phyloP scores from a whole-genome alignment of 1,140 invertebrate genomes.

The Microplitis demolitor region DNA sequence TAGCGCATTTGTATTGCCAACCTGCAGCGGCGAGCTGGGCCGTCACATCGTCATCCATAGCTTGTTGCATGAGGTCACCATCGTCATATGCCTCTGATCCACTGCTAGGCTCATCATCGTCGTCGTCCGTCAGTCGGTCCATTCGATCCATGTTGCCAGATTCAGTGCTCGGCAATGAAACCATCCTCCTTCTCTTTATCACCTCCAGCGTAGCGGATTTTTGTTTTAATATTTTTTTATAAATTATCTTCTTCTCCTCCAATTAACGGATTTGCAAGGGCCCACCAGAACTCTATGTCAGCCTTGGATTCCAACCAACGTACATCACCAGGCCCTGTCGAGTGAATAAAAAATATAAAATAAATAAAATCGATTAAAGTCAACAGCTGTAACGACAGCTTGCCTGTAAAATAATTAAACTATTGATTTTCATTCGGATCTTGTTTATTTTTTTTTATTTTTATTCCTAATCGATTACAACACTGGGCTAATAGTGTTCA shows the following conservation, averaged over 20 bases:
- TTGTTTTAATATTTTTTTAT: conserved; percentile 1
- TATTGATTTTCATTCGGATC: conserved; percentile 10
- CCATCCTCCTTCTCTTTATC: conserved; percentile 39
- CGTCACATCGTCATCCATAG: conserved; percentile 91
- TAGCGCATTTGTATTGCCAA: conserved; percentile 65
- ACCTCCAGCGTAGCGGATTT: conserved; percentile 23
- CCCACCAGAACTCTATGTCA: conserved; percentile 22
- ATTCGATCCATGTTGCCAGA: conserved; percentile 59
- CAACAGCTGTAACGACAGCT: no score
- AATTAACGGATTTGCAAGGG: conserved; percentile 26
- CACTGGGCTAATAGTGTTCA: background rate
- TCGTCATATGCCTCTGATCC: conserved; percentile 76
- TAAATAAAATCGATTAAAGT: background rate
- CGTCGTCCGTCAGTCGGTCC: conserved; percentile 74
- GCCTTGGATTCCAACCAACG: background rate
- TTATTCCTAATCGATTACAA: background rate
- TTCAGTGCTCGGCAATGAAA: conserved; percentile 49
- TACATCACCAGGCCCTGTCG: conserved; percentile 45
- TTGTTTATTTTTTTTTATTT: background rate
- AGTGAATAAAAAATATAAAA: conserved; percentile 10
- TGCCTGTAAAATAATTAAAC: background rate
- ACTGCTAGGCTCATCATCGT: conserved; percentile 78
- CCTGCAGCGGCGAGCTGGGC: conserved; percentile 94
- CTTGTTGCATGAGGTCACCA: conserved; percentile 75
- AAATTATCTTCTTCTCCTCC: background rate